Conservation (phyloP, 2,797 vertebrate genomes). For the Pangasius krempfi region DNA sequence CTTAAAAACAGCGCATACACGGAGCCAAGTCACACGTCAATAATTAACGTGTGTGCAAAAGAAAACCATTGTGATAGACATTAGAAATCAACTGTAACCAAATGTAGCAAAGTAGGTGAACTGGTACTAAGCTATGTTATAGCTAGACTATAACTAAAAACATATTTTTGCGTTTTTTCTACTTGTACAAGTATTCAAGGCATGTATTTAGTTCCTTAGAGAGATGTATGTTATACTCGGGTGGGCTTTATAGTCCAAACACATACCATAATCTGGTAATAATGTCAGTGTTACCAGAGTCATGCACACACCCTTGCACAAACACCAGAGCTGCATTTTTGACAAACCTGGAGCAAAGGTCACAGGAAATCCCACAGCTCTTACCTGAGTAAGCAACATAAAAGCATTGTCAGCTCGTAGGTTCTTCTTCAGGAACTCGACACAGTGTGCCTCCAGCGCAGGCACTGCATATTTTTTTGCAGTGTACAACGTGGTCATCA, state of each 20-base stretch:
- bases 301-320: conserved; percentile 12
- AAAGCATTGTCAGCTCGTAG: conserved; percentile 95
- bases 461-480: conserved; percentile 98
- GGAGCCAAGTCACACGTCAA: not conserved
- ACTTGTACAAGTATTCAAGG: not conserved
- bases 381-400: conserved; percentile 97
- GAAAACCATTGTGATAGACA: not conserved
- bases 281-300: not conserved
- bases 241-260: not conserved
- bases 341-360: conserved; percentile 1
- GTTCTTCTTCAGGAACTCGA: conserved; percentile 98
- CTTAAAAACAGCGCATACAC: not conserved
- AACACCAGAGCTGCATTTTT: not conserved
- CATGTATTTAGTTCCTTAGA: not conserved
- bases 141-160: not conserved
- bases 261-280: not conserved
- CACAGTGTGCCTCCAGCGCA: conserved; percentile 92
- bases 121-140: not conserved
- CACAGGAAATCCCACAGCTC: conserved; percentile 3
- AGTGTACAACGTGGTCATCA: conserved; percentile 97
- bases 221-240: not conserved
- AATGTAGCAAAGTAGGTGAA: not conserved
- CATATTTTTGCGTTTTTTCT: not conserved
- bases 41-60: not conserved
- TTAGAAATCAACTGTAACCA: not conserved